A percentile compares a stretch with the other conserved stretches of the same genome.
These are phyloP conservation scores for Pseudochirops corinnae DNA, from an alignment of 2,797 vertebrate species.

Conservation along the genomic window DNA sequence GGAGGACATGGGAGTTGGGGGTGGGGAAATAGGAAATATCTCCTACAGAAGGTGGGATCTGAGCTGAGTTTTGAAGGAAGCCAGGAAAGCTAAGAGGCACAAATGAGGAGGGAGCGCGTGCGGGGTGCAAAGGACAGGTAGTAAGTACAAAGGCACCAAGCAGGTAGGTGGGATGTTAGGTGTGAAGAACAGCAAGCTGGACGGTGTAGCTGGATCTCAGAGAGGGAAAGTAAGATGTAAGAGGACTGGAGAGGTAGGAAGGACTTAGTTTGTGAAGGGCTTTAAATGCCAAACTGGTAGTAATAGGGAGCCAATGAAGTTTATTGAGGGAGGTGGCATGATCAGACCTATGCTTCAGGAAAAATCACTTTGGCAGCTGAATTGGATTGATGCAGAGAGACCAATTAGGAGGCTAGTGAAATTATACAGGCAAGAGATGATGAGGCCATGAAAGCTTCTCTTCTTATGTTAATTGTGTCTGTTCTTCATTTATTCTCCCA, in stretches of 20 bases:
- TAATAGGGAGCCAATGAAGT: background rate
- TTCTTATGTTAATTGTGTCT: background rate
- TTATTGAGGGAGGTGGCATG: background rate
- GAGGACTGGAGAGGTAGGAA: background rate
- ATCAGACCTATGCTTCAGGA: background rate
- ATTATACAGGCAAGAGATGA: background rate
- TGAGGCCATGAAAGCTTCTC: background rate
- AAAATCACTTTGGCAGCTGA: background rate
- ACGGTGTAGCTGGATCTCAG: background rate
- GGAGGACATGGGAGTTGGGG: background rate
- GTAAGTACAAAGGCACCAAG: background rate
- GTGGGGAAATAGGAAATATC: background rate
- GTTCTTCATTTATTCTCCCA: background rate
- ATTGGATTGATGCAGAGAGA: background rate
- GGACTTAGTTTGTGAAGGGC: background rate
- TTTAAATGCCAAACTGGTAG: background rate
- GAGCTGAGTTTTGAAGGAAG: background rate
- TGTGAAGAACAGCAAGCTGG: background rate
- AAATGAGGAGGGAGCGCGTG: too few species aligned
- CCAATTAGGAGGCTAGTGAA: background rate
- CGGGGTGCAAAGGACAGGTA: background rate
- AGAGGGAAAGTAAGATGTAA: background rate
- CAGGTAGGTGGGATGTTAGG: background rate
- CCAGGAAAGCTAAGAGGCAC: background rate
- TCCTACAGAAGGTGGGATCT: background rate